Conservation (phyloP, 2,888 invertebrate genomes). For the Cepaea hortensis region DNA sequence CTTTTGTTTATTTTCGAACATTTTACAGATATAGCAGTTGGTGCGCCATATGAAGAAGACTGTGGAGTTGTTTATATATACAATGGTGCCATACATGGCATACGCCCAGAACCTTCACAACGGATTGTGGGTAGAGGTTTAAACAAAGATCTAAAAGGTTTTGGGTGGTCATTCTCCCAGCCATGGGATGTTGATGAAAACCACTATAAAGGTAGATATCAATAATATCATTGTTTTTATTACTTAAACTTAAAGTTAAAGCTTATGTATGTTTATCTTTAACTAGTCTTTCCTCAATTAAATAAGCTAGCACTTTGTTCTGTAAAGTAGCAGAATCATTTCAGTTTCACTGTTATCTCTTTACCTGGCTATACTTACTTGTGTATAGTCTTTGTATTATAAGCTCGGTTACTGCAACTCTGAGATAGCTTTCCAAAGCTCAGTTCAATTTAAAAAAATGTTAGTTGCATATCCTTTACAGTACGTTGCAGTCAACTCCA, state of each 20-base stretch:
- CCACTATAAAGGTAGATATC: conserved; percentile 53
- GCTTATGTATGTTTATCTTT: background rate
- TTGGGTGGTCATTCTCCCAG: conserved; percentile 57
- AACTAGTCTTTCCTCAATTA: background rate
- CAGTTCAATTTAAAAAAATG: too few relatives aligned
- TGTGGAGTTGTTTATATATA: conserved; percentile 59
- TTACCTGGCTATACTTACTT: too few relatives aligned
- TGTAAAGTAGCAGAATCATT: too few relatives aligned
- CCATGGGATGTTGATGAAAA: conserved; percentile 57
- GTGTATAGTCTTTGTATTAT: too few relatives aligned
- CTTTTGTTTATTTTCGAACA: background rate
- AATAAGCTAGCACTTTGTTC: background rate
- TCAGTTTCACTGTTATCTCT: too few relatives aligned
- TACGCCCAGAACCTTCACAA: conserved; percentile 51
- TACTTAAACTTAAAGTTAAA: background rate
- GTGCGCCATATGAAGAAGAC: conserved; percentile 58
- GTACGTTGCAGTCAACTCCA: too few relatives aligned
- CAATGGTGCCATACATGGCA: conserved; percentile 53
- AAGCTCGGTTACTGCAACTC: too few relatives aligned
- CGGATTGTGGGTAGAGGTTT: conserved; percentile 55
- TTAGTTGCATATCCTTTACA: too few relatives aligned
- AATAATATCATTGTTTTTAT: background rate
- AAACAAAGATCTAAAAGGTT: conserved; percentile 47
- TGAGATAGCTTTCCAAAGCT: too few relatives aligned
- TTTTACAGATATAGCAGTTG: conserved; percentile 56